Evolutionary conservation across 2,888 invertebrate genomes (phyloP).

Genomic region (Drosophila macrospina): DNA sequence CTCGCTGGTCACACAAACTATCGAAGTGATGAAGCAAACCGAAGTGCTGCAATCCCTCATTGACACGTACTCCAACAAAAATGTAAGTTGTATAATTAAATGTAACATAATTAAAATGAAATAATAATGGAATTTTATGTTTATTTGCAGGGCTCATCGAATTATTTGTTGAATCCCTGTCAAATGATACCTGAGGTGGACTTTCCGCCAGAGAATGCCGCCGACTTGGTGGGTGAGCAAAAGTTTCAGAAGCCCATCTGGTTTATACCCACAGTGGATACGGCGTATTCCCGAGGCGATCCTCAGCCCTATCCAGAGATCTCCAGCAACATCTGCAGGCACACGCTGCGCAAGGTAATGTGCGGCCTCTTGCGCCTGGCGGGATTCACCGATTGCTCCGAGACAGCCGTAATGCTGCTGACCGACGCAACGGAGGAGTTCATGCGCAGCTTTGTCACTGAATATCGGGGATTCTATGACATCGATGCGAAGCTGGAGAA

Average conservation of each 20-base stretch:
- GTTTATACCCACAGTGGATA: conserved; percentile 83
- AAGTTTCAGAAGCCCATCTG: conserved; percentile 84
- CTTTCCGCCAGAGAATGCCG: conserved; percentile 84
- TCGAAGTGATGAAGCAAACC: conserved; percentile 85
- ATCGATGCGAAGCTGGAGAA: conserved; percentile 56
- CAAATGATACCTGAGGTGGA: conserved; percentile 85
- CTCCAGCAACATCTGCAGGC: conserved; percentile 72
- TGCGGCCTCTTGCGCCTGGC: conserved; percentile 84
- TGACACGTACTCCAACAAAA: conserved; percentile 84
- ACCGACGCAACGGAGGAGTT: conserved; percentile 84
- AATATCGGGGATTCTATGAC: conserved; percentile 62
- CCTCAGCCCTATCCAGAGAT: conserved; percentile 76
- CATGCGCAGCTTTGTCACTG: conserved; percentile 76
- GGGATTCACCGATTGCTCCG: conserved; percentile 84
- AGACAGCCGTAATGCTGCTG: conserved; percentile 80
- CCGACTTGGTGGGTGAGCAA: conserved; percentile 81
- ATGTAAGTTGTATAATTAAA: conserved; percentile 64
- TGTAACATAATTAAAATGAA: background rate
- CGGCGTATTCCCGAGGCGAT: conserved; percentile 80
- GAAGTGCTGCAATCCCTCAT: conserved; percentile 84
- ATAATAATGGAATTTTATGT: background rate
- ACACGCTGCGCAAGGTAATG: conserved; percentile 82
- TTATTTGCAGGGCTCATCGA: conserved; percentile 79
- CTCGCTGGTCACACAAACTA: conserved; percentile 84
- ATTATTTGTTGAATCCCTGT: conserved; percentile 83